Evolutionary conservation across 1,140 invertebrate genomes (phyloP), one percentile per base, ranked within the genome.

Genomic region (Dendrolimus punctatus): DNA sequence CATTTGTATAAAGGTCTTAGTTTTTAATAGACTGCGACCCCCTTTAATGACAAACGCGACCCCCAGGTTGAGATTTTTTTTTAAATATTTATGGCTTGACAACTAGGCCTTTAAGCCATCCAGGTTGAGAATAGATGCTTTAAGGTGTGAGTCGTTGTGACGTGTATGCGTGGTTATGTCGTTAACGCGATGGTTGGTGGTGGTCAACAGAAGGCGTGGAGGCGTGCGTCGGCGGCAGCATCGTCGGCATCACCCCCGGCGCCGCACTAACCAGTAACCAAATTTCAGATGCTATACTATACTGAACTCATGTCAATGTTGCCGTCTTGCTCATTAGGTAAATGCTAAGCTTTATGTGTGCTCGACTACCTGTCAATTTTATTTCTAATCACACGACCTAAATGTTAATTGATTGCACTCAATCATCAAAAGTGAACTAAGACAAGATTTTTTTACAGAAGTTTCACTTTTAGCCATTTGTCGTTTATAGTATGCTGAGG

Each of bases 191-290:
- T 23, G 23, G 23, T 23, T 57, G 81, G 82, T 82, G 80, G 80
- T 76, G 80, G 82, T 71, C 68, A 57, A 72, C 80, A 84, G 82
- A 86, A 74, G 87, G 87, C 71, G 87, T 88, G 74, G 87, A 88
- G 78, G 80, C 76, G 76, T 88, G 87, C 73, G 87, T 88, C 58
- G 87, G 87, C 70, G 87, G 87, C 68, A 87, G 85, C 80, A 88
- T 88, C 75, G 83, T 88, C 61, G 87, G 87, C 65, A 88, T 88
- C 75, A 87, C 87, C 62, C 87, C 87, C 67, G 83, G 83, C 76
- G 84, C 85, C 66, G 85, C 87, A 74, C 76, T 88, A 76, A 88
- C 87, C 78, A 87, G 87, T 88, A 86, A 85, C 76, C 73, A 75
- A 73, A 75, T 85, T 76, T 83, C 82, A 70, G 77, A 85, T 71